Evolutionary conservation across 2,888 invertebrate species (phyloP).

Genomic region (Polyommatus icarus): DNA sequence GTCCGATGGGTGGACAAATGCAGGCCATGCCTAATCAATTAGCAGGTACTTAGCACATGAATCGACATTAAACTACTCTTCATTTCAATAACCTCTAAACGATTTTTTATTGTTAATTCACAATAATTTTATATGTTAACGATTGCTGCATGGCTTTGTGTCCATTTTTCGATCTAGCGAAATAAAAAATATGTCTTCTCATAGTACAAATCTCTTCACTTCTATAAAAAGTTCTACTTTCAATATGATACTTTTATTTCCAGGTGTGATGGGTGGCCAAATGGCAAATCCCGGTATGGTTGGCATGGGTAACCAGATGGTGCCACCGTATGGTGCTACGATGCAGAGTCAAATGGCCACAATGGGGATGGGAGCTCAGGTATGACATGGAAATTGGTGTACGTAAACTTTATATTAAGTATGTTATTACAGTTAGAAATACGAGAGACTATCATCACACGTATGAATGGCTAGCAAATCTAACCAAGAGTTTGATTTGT

Average conservation of each 20-base stretch:
- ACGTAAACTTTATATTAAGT: no score
- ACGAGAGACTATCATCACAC: no score
- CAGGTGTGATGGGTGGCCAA: slow-evolving; percentile 78
- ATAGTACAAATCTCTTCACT: background rate
- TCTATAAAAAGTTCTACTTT: background rate
- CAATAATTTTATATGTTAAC: no score
- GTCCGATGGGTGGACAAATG: slow-evolving; percentile 80
- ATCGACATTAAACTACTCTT: background rate
- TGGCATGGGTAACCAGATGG: slow-evolving; percentile 82
- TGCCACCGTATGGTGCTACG: slow-evolving; percentile 71
- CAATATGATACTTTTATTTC: slow-evolving; percentile 41
- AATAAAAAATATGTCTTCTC: slow-evolving; percentile 3
- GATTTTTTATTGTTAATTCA: background rate
- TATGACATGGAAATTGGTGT: slow-evolving; percentile 41
- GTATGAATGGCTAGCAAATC: no score
- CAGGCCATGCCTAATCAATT: slow-evolving; percentile 81
- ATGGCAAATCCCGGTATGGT: slow-evolving; percentile 75
- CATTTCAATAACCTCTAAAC: background rate
- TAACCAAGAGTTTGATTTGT: no score
- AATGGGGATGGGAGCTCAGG: slow-evolving; percentile 76
- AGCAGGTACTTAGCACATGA: slow-evolving; percentile 56
- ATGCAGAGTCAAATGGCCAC: slow-evolving; percentile 78
- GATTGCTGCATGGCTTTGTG: no score
- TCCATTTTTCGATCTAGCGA: no score
- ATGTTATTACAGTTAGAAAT: no score